Evolutionary conservation across 2,113 vertebrate genomes (phyloP).

Genomic region (Rhodinocichla rosea): DNA sequence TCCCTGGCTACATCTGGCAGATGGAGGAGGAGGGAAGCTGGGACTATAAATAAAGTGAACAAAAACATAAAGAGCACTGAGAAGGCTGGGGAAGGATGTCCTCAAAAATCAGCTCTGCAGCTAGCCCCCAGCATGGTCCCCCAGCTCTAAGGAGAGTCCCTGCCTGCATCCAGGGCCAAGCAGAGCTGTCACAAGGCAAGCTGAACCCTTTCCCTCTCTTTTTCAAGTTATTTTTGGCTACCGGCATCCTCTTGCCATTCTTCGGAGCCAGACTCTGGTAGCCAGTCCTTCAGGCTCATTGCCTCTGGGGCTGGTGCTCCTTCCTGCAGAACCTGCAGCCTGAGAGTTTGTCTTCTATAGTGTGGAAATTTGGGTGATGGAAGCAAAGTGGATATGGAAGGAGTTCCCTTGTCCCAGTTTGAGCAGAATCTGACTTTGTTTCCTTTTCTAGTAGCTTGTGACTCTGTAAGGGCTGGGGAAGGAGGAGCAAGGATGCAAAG

Average conservation of each 20-base stretch:
- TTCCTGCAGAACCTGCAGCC: background rate
- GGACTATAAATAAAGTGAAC: background rate
- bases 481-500: background rate
- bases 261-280: background rate
- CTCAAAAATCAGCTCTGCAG: background rate
- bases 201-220: background rate
- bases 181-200: background rate
- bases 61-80: background rate
- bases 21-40: background rate
- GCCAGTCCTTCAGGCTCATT: background rate
- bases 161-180: background rate
- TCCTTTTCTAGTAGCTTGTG: background rate
- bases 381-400: background rate
- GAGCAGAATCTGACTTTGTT: background rate
- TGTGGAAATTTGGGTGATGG: background rate
- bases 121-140: background rate
- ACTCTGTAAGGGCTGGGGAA: background rate
- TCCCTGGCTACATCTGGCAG: background rate
- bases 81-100: background rate
- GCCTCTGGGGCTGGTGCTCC: background rate
- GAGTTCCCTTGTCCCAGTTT: accelerated
- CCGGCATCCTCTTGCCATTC: background rate
- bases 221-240: background rate
- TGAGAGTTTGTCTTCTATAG: background rate
- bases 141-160: background rate